Conservation (phyloP, 2,888 invertebrate species). For the Chouioia cunea region DNA sequence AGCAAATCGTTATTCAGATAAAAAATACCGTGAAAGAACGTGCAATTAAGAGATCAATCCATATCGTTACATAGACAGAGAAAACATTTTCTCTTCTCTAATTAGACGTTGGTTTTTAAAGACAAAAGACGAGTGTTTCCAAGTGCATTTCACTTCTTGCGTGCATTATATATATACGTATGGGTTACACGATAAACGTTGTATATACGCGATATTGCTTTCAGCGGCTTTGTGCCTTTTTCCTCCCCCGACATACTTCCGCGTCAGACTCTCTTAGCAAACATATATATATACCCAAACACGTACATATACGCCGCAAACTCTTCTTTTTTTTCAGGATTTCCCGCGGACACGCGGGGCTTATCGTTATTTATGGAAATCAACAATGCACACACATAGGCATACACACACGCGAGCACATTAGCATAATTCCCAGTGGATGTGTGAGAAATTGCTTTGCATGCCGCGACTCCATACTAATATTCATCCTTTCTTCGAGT, state of each 20-base stretch:
- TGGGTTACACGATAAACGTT: slow-evolving; percentile 14
- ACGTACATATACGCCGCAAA: slow-evolving; percentile 1
- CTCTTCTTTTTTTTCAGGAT: slow-evolving; percentile 19
- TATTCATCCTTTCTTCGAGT: too few relatives aligned
- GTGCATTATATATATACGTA: slow-evolving; percentile 8
- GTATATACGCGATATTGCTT: slow-evolving; percentile 42
- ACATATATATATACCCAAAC: background rate
- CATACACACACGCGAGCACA: slow-evolving; percentile 14
- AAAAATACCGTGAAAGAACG: background rate
- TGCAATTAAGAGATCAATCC: too few relatives aligned
- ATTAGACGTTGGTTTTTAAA: too few relatives aligned
- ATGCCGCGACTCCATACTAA: too few relatives aligned
- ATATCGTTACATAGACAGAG: too few relatives aligned
- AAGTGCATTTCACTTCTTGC: slow-evolving; percentile 47
- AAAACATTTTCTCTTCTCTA: too few relatives aligned
- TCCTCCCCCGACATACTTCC: slow-evolving; percentile 19
- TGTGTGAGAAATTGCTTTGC: slow-evolving; percentile 3
- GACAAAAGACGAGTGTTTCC: slow-evolving; percentile 16
- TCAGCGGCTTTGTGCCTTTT: slow-evolving; percentile 28
- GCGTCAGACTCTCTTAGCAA: slow-evolving; percentile 18
- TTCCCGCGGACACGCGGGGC: slow-evolving; percentile 7
- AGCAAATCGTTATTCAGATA: background rate
- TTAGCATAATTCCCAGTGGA: slow-evolving; percentile 43
- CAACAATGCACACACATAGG: slow-evolving; percentile 36
- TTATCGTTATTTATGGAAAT: slow-evolving; percentile 49